Evolutionary conservation across 1,140 invertebrate genomes (phyloP).

Genomic region (Atopsyche davidsoni): DNA sequence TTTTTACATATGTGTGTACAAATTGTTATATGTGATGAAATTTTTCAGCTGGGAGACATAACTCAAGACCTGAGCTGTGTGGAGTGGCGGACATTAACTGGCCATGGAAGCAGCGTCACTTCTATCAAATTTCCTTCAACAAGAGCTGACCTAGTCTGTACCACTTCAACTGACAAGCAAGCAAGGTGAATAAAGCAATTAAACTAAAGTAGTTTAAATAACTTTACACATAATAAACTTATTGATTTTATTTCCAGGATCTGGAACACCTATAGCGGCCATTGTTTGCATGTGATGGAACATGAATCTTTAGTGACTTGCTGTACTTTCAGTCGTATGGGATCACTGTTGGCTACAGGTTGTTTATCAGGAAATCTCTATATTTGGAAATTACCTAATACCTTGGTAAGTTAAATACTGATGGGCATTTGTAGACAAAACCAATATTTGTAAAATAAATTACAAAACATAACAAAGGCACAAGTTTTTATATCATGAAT

Average conservation of each 20-base stretch:
- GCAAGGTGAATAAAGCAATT: too few species aligned
- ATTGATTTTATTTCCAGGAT: constrained; percentile 27
- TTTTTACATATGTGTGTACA: too few species aligned
- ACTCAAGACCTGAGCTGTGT: constrained; percentile 5
- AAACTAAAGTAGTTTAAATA: too few species aligned
- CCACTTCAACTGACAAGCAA: constrained; percentile 40
- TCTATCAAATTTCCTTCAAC: constrained; percentile 45
- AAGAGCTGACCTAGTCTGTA: constrained; percentile 38
- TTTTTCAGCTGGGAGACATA: constrained; percentile 12
- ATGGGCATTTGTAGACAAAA: too few species aligned
- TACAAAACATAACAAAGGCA: too few species aligned
- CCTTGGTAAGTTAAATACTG: constrained; percentile 43
- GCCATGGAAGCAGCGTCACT: constrained; percentile 52
- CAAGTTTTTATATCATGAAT: too few species aligned
- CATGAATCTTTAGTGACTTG: constrained; percentile 52
- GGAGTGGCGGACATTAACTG: constrained; percentile 30
- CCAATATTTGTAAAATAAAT: too few species aligned
- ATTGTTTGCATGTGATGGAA: constrained; percentile 54
- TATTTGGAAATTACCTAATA: constrained; percentile 52
- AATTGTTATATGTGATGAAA: too few species aligned
- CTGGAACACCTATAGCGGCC: constrained; percentile 47
- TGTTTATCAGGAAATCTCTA: constrained; percentile 50
- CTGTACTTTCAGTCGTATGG: constrained; percentile 48
- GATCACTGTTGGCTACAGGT: constrained; percentile 49
- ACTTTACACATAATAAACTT: background rate